These are phyloP conservation scores for Lutjanus campechanus DNA, from an alignment of 2,797 vertebrate species.

Conservation along the genomic window DNA sequence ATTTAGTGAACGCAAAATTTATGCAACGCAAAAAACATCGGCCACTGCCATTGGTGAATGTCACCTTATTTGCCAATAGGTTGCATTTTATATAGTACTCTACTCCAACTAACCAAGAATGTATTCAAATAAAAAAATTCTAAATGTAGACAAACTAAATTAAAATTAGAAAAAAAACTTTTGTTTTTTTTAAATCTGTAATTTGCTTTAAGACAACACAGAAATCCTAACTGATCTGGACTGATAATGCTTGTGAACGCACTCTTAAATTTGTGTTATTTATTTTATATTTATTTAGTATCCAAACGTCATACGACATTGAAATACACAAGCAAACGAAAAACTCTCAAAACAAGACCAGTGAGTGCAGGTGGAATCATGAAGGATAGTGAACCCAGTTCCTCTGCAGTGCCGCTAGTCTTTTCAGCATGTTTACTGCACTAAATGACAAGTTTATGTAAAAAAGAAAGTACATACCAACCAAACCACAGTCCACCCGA, in stretches of 20 bases:
- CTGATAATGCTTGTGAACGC: background rate
- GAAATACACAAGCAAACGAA: background rate
- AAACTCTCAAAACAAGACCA: background rate
- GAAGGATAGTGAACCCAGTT: constrained; percentile 1
- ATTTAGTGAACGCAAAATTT: too few relatives aligned
- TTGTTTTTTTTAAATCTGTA: background rate
- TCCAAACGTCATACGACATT: background rate
- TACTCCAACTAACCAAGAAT: too few relatives aligned
- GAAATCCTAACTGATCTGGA: background rate
- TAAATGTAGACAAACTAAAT: too few relatives aligned
- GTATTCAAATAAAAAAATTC: background rate
- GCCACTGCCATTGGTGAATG: too few relatives aligned
- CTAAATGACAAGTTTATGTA: constrained; percentile 54
- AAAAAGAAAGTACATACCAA: constrained; percentile 49
- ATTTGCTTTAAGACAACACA: background rate
- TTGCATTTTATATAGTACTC: too few relatives aligned
- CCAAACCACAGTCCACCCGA: constrained; percentile 45
- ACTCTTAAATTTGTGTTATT: background rate
- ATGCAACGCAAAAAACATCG: too few relatives aligned
- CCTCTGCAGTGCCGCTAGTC: background rate
- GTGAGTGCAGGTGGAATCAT: constrained; percentile 2
- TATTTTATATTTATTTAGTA: background rate
- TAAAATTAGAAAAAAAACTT: background rate
- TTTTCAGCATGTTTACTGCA: constrained; percentile 46
- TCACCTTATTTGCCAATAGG: too few relatives aligned